These are phyloP conservation scores for Drosophila sordidapex DNA, from an alignment of 2,888 invertebrate species.

Conservation along the genomic window DNA sequence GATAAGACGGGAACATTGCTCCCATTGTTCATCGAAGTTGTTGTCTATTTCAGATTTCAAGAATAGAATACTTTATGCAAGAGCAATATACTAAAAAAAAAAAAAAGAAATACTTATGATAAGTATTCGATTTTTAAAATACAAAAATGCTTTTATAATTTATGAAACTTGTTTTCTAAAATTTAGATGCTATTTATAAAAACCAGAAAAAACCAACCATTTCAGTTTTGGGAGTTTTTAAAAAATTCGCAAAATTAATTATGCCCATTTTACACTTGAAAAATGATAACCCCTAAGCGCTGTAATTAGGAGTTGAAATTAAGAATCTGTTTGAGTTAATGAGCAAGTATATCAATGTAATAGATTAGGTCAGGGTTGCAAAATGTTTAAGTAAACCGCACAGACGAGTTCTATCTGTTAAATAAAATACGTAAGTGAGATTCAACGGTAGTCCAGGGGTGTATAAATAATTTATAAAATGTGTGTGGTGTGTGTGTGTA, in stretches of 20 bases:
- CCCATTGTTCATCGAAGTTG: not conserved
- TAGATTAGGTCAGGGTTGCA: not conserved
- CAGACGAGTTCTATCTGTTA: not conserved
- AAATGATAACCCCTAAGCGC: not conserved
- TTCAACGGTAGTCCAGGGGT: not conserved
- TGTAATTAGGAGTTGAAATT: not conserved
- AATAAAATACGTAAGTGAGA: not conserved
- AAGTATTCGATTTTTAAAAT: not conserved
- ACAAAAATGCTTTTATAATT: no score
- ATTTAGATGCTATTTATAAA: not conserved
- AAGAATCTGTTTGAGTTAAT: not conserved
- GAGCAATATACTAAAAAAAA: no score
- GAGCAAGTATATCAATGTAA: not conserved
- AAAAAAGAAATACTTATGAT: no score
- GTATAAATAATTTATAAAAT: not conserved
- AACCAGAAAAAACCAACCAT: not conserved
- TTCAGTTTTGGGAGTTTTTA: not conserved
- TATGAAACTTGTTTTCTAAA: no score
- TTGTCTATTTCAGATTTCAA: not conserved
- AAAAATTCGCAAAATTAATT: not conserved
- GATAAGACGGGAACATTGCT: not conserved
- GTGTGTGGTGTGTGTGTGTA: not conserved
- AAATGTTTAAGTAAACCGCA: not conserved
- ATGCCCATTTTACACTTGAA: not conserved
- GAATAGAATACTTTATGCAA: no score